These are phyloP conservation scores for Serilophus lunatus DNA, from an alignment of 2,113 vertebrate species.

Conservation along the genomic window DNA sequence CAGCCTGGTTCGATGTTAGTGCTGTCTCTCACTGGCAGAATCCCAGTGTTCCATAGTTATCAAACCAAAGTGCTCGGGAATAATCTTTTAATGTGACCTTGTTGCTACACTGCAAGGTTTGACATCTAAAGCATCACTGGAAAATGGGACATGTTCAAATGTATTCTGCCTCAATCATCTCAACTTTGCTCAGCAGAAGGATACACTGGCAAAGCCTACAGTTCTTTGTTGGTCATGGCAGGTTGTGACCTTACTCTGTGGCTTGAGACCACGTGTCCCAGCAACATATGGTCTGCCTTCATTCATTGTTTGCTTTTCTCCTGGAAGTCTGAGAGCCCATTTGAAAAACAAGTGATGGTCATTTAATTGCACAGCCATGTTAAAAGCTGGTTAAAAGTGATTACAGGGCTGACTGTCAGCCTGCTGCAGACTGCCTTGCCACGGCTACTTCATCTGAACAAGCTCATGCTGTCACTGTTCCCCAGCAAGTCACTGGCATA, in stretches of 20 bases:
- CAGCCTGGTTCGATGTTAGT: not conserved
- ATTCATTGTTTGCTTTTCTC: not conserved
- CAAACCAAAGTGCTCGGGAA: not conserved
- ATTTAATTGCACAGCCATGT: not conserved
- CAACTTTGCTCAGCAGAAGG: not conserved
- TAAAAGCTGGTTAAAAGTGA: not conserved
- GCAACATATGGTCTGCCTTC: not conserved
- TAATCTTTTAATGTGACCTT: not conserved
- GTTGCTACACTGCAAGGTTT: not conserved
- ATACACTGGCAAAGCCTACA: no score
- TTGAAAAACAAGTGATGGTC: not conserved
- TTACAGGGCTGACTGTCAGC: not conserved
- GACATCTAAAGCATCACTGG: not conserved
- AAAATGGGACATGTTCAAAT: not conserved
- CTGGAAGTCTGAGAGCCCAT: not conserved
- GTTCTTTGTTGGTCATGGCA: not conserved
- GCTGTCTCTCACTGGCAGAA: not conserved
- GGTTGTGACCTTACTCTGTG: not conserved
- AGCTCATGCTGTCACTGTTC: not conserved
- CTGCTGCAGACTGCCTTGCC: not conserved
- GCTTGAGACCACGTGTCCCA: not conserved
- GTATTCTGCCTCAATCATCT: not conserved
- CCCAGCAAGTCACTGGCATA: not conserved
- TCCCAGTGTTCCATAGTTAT: accelerated
- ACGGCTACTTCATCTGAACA: not conserved